Conservation (phyloP, 1,140 invertebrate species). For the Phthorimaea operculella region DNA sequence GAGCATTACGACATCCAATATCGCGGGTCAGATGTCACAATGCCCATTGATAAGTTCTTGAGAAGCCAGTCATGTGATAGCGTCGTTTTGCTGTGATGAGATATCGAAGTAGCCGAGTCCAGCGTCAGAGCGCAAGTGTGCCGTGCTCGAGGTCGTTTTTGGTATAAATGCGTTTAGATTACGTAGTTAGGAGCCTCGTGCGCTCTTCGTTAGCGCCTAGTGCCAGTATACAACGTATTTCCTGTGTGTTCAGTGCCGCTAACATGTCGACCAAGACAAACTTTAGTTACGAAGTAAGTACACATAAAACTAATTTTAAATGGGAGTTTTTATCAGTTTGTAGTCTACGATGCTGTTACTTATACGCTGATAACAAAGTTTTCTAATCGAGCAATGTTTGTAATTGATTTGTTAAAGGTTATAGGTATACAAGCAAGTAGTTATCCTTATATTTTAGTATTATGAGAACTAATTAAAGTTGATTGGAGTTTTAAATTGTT, state of each 20-base stretch:
- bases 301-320: too few species aligned
- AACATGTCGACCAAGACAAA: slow-evolving; percentile 48
- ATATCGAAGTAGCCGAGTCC: slow-evolving; percentile 25
- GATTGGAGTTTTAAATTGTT: too few species aligned
- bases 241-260: slow-evolving; percentile 27
- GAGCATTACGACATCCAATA: neutral
- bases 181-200: slow-evolving; percentile 11
- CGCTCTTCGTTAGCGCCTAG: slow-evolving; percentile 27
- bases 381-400: too few species aligned
- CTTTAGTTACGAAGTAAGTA: slow-evolving; percentile 45
- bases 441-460: too few species aligned
- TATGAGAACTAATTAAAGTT: too few species aligned
- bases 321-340: too few species aligned
- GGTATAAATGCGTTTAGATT: slow-evolving; percentile 21
- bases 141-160: slow-evolving; percentile 25
- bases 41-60: neutral
- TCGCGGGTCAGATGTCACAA: slow-evolving; percentile 3
- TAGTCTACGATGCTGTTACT: too few species aligned
- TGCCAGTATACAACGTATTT: slow-evolving; percentile 27
- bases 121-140: neutral
- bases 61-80: neutral
- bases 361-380: too few species aligned
- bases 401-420: too few species aligned
- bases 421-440: too few species aligned
- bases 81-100: neutral